Evolutionary conservation across 2,888 invertebrate genomes (phyloP), one percentile per base, ranked within the genome.

Genomic region (Epinotia demarniana): DNA sequence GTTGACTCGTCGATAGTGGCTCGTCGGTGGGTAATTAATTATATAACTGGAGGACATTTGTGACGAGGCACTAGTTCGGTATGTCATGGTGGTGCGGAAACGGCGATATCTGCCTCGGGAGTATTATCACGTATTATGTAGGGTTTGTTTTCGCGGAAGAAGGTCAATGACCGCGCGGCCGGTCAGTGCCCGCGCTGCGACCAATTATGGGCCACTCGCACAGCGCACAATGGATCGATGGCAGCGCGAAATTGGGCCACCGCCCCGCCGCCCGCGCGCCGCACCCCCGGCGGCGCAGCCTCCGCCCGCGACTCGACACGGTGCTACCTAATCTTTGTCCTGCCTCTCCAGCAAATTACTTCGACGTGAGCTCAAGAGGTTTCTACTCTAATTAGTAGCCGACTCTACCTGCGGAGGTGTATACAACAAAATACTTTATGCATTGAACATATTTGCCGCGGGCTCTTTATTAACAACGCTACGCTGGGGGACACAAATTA

Each of bases 161-260:
- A 82, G 92, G 92, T 92, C 93, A 87, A 84, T 85, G 93, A 90
- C 92, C 92, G 90, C 84, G 80, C 88, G 90, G 90, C 85, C 94
- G 94, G 94, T 94, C 93, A 92, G 86, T 93, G 94, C 90, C 92
- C 93, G 91, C 86, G 90, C 91, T 90, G 90, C 90, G 91, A 92
- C 93, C 93, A 94, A 94, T 94, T 93, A 94, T 93, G 94, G 93
- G 93, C 93, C 93, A 94, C 93, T 94, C 93, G 93, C 89, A 92
- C 92, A 92, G 88, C 92, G 91, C 90, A 94, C 94, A 94, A 94
- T 94, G 93, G 94, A 94, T 94, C 94, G 94, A 94, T 94, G 93
- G 93, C 92, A 89, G 86, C 88, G 87, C 90, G 84, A 91, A 94
- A 93, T 93, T 92, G 90, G 93, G 94, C 88, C 93, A 92, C 88